Evolutionary conservation across 2,888 invertebrate genomes (phyloP), one percentile per base, ranked within the genome.

Genomic region (Candidula unifasciata): DNA sequence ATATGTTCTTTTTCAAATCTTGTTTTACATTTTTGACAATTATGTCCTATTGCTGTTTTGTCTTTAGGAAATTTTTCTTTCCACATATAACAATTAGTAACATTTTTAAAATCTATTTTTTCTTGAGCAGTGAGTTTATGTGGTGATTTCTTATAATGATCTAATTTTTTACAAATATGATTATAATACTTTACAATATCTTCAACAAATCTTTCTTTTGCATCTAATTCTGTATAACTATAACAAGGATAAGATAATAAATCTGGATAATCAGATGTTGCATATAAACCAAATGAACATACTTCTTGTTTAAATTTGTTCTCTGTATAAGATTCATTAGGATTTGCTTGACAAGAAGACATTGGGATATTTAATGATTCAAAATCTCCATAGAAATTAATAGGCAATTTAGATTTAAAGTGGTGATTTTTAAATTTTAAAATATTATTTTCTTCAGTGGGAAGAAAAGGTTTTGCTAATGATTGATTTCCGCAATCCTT

Each of bases 261-360:
- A 52, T 52, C 18, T 8, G 3, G 3, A 69, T 35, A 69, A 35
- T 69, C 69, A 69, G 69, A 69, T 69, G 21, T 27, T 33, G 35
- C 35, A 69, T 69, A 69, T 35, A 33, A 18, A 69, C 69, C 69
- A 69, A n/a, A n/a, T n/a, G n/a, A n/a, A n/a, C n/a, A n/a, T n/a
- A n/a, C n/a, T n/a, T n/a, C n/a, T n/a, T n/a, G n/a, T n/a, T n/a
- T n/a, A n/a, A n/a, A n/a, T n/a, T n/a, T n/a, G n/a, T n/a, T n/a
- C n/a, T n/a, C n/a, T 69, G 69, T 69, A 69, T 69, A 69, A 69
- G 35, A 69, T 35, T 69, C 69, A 35, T 69, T 69, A 69, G 35
- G n/a, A 64, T 64, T 64, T 64, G 64, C 21, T 64, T 64, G 13
- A 64, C 54, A 64, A 64, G 64, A n/a, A n/a, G n/a, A n/a, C n/a